phyloP scores from a whole-genome alignment of 2,113 vertebrate species.

The Dipodomys ordii region DNA sequence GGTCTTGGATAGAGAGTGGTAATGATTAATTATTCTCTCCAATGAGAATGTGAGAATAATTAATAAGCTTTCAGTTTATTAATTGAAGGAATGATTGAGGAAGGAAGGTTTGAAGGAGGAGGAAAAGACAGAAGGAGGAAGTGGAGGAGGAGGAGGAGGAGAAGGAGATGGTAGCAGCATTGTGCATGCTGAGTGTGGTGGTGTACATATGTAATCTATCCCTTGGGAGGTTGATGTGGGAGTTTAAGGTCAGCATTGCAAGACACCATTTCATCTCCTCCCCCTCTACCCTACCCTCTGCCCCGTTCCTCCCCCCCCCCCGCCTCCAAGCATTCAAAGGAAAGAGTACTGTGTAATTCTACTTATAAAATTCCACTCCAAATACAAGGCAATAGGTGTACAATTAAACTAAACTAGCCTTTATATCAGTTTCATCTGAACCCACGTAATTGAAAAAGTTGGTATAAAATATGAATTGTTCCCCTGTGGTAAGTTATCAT shows the following conservation, averaged over 20 bases:
- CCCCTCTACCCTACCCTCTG: background rate
- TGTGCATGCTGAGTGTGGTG: background rate
- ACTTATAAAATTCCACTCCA: background rate
- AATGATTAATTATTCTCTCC: too few relatives aligned
- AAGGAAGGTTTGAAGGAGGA: too few relatives aligned
- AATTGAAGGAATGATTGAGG: too few relatives aligned
- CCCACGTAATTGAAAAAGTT: constrained; percentile 21
- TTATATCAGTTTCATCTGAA: constrained; percentile 42
- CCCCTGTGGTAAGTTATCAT: background rate
- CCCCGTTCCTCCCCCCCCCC: too few relatives aligned
- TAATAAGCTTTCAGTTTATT: too few relatives aligned
- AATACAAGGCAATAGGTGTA: background rate
- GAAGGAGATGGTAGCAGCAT: background rate
- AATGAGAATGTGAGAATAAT: too few relatives aligned
- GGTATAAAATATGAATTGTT: constrained; percentile 52
- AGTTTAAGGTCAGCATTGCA: background rate
- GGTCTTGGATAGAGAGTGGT: background rate
- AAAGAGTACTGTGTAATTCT: background rate
- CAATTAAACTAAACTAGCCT: constrained; percentile 45
- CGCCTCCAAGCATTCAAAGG: background rate
- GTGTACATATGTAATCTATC: too few relatives aligned
- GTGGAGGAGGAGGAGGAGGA: too few relatives aligned
- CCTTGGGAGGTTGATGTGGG: background rate
- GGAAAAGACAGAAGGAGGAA: background rate
- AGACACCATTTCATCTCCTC: background rate